Base-by-base conservation (phyloP, 2,888 invertebrate species). In the Heterodera filipjevi region DNA sequence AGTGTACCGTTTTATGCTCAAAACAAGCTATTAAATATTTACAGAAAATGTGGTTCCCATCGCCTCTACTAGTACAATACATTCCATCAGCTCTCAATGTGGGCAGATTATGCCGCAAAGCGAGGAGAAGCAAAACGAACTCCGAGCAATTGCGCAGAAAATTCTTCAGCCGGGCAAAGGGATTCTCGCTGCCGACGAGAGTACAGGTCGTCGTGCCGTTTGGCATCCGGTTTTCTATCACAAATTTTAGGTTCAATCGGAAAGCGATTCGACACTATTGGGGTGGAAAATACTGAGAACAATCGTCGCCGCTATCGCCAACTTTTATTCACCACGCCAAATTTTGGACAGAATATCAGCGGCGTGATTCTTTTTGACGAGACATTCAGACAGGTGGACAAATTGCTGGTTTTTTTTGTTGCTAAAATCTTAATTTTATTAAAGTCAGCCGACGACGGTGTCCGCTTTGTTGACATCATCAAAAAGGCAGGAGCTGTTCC, bases 341-440 rank as follows among this genome's bases (percentile, higher is more conserved):
- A 81, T 71, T 81, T 91, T 53, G 85, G 89, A 16, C 84, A 91
- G 35, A 86, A 95, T 92, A 93, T 98, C 59, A 96, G 96, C 77
- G 99, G 98, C 64, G 98, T 99, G 78, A 99, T 99, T 90, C 92
- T 99, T 86, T 99, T 95, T 93, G 95, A 99, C 91, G 99, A 99
- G 92, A 98, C 99, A 5, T 92, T 99, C 81, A 96, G 97, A 92
- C 99, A 99, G 92, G 85, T 86, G 30, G 27, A 2, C 68, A 49
- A 22, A 30, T 32, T 5, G 16, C n/a, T 73, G 73, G 10, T 30
- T 68, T n/a, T n/a, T n/a, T n/a, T n/a, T n/a, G n/a, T n/a, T n/a
- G n/a, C n/a, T n/a, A n/a, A n/a, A n/a, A n/a, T n/a, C n/a, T n/a
- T n/a, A n/a, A n/a, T n/a, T n/a, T 68, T 5, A 5, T 22, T 84